Conservation (phyloP, 1,140 invertebrate genomes). For the Melitaea cinxia region DNA sequence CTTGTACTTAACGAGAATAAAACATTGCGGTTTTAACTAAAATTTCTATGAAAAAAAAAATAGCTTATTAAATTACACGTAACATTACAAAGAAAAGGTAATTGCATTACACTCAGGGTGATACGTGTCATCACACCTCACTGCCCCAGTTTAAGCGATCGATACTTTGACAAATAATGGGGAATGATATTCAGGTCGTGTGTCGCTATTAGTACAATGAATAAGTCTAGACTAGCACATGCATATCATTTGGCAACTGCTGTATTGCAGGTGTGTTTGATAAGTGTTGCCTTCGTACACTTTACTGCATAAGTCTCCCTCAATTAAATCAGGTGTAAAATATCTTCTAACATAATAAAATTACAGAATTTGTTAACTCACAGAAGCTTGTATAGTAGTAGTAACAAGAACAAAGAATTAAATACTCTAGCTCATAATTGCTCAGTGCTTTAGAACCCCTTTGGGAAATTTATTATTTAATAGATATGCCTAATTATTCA, state of each 20-base stretch:
- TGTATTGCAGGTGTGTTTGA: constrained; percentile 1
- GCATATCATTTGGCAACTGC: constrained; percentile 3
- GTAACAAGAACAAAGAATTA: no score
- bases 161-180: constrained; percentile 33
- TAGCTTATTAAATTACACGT: not conserved
- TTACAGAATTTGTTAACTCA: not conserved
- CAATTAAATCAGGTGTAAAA: no score
- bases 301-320: not conserved
- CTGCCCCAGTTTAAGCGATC: constrained; percentile 27
- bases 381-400: no score
- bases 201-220: not conserved
- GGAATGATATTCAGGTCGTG: constrained; percentile 25
- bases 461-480: no score
- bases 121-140: constrained; percentile 25
- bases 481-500: no score
- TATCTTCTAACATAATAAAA: not conserved
- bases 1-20: no score
- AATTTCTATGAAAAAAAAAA: not conserved
- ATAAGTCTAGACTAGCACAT: not conserved
- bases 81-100: not conserved
- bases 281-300: not conserved
- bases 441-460: no score
- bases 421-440: no score
- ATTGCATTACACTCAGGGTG: not conserved
- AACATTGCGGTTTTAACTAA: not conserved